These are phyloP conservation scores for Bombus picipes DNA, from an alignment of 1,140 invertebrate genomes.

Conservation along the genomic window DNA sequence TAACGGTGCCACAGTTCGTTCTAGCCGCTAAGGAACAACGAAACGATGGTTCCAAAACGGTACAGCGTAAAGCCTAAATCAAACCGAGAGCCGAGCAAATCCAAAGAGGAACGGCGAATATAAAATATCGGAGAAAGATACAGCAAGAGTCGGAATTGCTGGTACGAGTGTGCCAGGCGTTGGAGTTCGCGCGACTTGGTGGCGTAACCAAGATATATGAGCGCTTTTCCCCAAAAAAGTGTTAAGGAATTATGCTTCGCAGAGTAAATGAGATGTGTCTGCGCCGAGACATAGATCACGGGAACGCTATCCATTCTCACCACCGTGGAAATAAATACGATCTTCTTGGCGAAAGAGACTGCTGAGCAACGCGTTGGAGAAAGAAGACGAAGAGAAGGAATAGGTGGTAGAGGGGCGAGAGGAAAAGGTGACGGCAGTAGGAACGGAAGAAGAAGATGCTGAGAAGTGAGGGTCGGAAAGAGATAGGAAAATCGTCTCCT, in stretches of 20 bases:
- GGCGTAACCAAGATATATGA: conserved; percentile 81
- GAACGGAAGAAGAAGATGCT: conserved; percentile 45
- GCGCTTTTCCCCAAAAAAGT: conserved; percentile 78
- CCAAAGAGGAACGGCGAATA: conserved; percentile 32
- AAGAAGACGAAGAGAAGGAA: conserved; percentile 1
- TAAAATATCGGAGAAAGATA: conserved; percentile 61
- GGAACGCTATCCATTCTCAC: conserved; percentile 76
- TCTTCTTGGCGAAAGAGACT: conserved; percentile 71
- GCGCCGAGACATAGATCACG: conserved; percentile 80
- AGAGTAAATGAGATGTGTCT: conserved; percentile 82
- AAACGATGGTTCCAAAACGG: background rate
- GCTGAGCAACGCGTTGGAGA: conserved; percentile 42
- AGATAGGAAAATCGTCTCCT: conserved; percentile 75
- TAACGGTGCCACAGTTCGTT: background rate
- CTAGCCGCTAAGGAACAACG: background rate
- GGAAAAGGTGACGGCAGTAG: conserved; percentile 37
- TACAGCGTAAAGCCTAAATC: background rate
- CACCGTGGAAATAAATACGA: conserved; percentile 80
- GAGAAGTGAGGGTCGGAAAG: conserved; percentile 54
- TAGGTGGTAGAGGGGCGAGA: background rate
- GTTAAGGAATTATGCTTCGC: conserved; percentile 81
- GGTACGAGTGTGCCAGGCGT: conserved; percentile 60
- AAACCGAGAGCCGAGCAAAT: background rate
- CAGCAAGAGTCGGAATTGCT: conserved; percentile 51
- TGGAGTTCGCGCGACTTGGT: conserved; percentile 64